These are phyloP conservation scores for Meloidogyne chitwoodi DNA, from an alignment of 1,140 invertebrate genomes.

Conservation along the genomic window DNA sequence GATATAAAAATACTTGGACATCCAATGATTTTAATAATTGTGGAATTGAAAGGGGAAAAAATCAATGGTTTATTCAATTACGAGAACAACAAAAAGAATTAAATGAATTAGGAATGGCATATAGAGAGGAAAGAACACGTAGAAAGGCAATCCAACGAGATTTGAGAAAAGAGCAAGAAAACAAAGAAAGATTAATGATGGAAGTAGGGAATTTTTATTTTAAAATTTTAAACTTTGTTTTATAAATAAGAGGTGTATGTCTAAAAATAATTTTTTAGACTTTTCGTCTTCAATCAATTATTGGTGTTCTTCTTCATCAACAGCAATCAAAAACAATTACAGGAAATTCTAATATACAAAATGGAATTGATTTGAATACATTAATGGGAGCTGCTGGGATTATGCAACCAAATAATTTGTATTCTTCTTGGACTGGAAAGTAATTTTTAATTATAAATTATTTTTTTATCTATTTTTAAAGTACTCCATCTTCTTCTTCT, in stretches of 20 bases:
- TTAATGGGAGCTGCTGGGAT: not conserved
- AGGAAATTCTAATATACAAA: not conserved
- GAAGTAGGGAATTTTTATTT: not conserved
- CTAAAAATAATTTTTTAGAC: not conserved
- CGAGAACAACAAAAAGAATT: not conserved
- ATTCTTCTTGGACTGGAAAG: not conserved
- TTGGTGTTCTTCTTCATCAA: not conserved
- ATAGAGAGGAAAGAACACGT: not conserved
- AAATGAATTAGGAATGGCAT: not conserved
- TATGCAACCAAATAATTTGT: not conserved
- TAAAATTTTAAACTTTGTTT: not conserved
- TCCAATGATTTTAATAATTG: not conserved
- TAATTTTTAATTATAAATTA: not conserved
- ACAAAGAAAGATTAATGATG: not conserved
- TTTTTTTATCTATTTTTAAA: not conserved
- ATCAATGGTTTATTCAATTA: not conserved
- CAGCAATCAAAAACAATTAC: not conserved
- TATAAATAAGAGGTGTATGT: no score
- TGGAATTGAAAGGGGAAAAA: not conserved
- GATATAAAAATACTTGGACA: conserved; percentile 9
- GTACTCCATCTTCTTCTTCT: conserved; percentile 12
- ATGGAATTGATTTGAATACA: not conserved
- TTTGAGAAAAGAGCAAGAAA: not conserved
- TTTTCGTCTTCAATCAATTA: not conserved
- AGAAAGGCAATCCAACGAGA: not conserved